These are phyloP conservation scores for Drosophila atripex DNA, from an alignment of 2,888 invertebrate genomes.

Conservation along the genomic window DNA sequence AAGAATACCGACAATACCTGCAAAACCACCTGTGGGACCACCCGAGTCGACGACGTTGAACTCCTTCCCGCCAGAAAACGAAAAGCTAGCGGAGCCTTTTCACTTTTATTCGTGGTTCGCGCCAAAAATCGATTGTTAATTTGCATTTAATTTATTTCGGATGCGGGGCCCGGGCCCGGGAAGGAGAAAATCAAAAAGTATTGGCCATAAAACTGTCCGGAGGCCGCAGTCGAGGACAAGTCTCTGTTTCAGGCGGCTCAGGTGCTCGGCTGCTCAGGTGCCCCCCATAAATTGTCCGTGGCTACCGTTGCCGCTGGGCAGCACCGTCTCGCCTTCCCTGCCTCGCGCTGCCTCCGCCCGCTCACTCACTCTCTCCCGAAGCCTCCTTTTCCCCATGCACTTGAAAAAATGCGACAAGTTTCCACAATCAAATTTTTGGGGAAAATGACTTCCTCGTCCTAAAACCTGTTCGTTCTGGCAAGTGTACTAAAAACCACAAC, in stretches of 20 bases:
- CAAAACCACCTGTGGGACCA: slow-evolving; percentile 13
- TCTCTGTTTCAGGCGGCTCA: slow-evolving; percentile 25
- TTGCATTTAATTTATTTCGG: slow-evolving; percentile 68
- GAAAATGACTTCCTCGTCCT: no score
- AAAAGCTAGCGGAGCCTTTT: slow-evolving; percentile 14
- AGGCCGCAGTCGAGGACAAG: slow-evolving; percentile 32
- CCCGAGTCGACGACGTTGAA: slow-evolving; percentile 17
- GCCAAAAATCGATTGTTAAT: slow-evolving; percentile 54
- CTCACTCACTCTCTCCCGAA: no score
- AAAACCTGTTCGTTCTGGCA: no score
- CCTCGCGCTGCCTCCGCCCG: not conserved
- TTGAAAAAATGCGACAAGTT: not conserved
- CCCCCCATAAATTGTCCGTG: slow-evolving; percentile 54
- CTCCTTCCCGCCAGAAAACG: slow-evolving; percentile 11
- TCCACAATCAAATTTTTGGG: not conserved
- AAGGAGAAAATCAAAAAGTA: slow-evolving; percentile 24
- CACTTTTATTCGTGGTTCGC: slow-evolving; percentile 41
- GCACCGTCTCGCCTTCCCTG: not conserved
- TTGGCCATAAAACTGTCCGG: slow-evolving; percentile 38
- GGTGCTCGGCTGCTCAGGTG: slow-evolving; percentile 20
- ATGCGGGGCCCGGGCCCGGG: not conserved
- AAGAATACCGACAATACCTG: not conserved
- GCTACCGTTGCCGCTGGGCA: slow-evolving; percentile 64
- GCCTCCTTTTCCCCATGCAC: not conserved
- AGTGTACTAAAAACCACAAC: not conserved